Evolutionary conservation across 2,113 vertebrate genomes (phyloP).

Genomic region (Dendropsophus ebraccatus): DNA sequence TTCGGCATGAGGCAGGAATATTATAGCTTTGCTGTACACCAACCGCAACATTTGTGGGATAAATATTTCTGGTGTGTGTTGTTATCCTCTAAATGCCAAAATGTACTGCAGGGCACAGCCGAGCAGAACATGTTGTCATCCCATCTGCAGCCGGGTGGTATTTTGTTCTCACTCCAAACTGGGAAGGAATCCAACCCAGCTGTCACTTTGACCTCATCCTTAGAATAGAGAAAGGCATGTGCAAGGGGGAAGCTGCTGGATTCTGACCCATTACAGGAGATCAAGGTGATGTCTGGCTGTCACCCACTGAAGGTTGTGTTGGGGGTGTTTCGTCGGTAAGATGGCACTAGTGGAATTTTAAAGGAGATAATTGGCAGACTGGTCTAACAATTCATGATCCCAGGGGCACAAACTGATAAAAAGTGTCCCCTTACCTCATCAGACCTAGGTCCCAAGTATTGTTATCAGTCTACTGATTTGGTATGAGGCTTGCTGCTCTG

Average conservation of each 20-base stretch:
- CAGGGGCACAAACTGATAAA: not conserved
- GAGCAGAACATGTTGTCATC: not conserved
- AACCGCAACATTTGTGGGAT: not conserved
- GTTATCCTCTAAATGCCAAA: not conserved
- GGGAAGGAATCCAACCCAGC: conserved; percentile 45
- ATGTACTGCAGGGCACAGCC: not conserved
- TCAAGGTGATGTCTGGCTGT: conserved; percentile 8
- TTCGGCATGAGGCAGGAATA: not conserved
- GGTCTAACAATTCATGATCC: not conserved
- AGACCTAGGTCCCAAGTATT: not conserved
- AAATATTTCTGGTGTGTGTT: not conserved
- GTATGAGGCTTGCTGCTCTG: not conserved
- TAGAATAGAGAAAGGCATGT: conserved; percentile 39
- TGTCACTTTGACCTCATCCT: conserved; percentile 49
- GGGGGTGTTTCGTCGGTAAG: not conserved
- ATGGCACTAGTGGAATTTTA: not conserved
- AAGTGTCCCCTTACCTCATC: not conserved
- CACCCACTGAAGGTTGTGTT: not conserved
- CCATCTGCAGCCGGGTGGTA: conserved; percentile 26
- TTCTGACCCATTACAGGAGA: conserved; percentile 5
- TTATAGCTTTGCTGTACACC: not conserved
- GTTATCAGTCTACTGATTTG: not conserved
- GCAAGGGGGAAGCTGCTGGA: not conserved
- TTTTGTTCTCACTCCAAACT: conserved; percentile 35
- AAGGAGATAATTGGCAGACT: not conserved